Evolutionary conservation across 2,888 invertebrate genomes (phyloP).

Genomic region (Drosophila pegasa): DNA sequence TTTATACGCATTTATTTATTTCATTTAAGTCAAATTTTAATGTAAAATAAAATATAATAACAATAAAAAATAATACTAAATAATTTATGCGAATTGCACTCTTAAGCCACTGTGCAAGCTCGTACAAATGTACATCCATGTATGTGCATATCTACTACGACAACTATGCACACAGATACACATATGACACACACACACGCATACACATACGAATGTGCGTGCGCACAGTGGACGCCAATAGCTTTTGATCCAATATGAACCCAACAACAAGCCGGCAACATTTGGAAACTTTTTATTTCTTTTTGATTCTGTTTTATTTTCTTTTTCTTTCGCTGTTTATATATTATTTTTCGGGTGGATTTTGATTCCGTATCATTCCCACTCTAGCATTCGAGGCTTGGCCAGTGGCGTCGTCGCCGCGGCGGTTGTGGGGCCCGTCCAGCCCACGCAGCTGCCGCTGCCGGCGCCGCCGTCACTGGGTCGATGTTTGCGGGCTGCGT

Average conservation of each 20-base stretch:
- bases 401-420: conserved; percentile 39
- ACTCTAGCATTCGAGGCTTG: conserved; percentile 17
- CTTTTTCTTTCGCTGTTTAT: not conserved
- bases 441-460: conserved; percentile 11
- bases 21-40: no score
- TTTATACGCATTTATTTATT: no score
- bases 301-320: conserved; percentile 2
- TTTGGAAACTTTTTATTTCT: conserved; percentile 25
- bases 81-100: not conserved
- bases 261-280: conserved; percentile 34
- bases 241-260: conserved; percentile 16
- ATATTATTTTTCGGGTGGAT: conserved; percentile 23
- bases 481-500: conserved; percentile 64
- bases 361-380: conserved; percentile 40
- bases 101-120: conserved; percentile 1
- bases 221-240: conserved; percentile 3
- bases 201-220: not conserved
- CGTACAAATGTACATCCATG: not conserved
- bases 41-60: no score
- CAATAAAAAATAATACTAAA: no score
- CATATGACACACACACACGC: not conserved
- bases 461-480: conserved; percentile 47
- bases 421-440: conserved; percentile 6
- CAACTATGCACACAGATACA: not conserved
- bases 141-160: conserved; percentile 10